Evolutionary conservation across 2,797 vertebrate genomes (phyloP), one percentile per base, ranked within the genome.

Genomic region (Enteromius argenteus): DNA sequence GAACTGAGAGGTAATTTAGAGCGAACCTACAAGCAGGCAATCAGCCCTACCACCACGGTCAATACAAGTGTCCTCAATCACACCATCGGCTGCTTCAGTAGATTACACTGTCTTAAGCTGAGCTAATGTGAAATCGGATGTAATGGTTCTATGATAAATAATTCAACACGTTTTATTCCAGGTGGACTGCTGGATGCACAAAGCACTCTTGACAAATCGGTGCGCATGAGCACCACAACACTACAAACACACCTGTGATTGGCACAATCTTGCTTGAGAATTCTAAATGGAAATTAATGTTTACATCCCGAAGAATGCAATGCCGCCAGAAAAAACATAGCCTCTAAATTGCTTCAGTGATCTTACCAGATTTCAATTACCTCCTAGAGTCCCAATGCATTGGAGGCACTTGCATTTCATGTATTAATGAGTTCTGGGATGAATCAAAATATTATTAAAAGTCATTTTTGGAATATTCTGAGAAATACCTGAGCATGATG

Each of bases 301-400:
- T 87, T 87, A 78, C 76, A 83, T 84, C 69, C 27, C 0, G 17
- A 77, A 84, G 62, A 81, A 78, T 35, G 17, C 3, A 5, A 80
- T 68, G 62, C 71, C 23, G 19, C 56, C 5, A 74, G 62, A 84
- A 79, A 80, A 67, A 27, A 77, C n/a, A 21, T 21, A 62, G 67
- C 35, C 11, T 49, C 64, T 80, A 56, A 83, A 77, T 60, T 56
- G 60, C 37, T 58, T 51, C 32, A 77, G 8, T 68, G 7, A 78
- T 67, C 32, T 74, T 81, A 69, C 67, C 78, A 79, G 73, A 79
- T 86, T 87, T 81, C 49, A 81, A 51, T 81, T 81, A 75, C 67
- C 64, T 85, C 68, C 23, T 4, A 23, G 37, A 67, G 44, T 83
- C 77, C 76, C 72, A 30, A 30, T 62, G 46, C 56, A 21, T 46